Percentiles rank a stretch among this genome's conserved stretches.
Conservation (phyloP, 2,888 invertebrate genomes). For the Acrobasis consociella region DNA sequence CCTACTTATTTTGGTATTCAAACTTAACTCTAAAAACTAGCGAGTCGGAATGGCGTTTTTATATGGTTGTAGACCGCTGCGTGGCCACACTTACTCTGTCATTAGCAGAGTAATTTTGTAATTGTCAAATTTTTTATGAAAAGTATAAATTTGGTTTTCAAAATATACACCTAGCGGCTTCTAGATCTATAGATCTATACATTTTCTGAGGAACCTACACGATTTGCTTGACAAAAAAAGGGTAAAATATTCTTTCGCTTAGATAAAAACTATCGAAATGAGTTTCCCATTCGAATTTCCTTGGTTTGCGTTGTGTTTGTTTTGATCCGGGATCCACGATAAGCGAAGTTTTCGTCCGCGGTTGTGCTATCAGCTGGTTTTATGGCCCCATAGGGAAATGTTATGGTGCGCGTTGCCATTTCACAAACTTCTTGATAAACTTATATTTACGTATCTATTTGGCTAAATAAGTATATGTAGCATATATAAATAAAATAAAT, state of each 20-base stretch:
- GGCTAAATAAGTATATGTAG: neutral
- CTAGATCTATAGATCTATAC: no score
- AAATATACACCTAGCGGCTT: no score
- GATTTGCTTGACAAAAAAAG: neutral
- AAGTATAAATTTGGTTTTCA: no score
- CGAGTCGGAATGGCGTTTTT: no score
- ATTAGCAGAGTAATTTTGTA: no score
- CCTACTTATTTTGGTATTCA: no score
- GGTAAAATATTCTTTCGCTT: neutral
- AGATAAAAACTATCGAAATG: constrained; percentile 12
- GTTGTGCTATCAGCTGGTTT: constrained; percentile 7
- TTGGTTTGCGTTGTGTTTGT: constrained; percentile 8
- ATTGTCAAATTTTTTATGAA: no score
- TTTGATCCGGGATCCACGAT: constrained; percentile 9
- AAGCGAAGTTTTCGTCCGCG: constrained; percentile 12
- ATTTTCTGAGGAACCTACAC: no score
- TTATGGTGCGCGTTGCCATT: neutral
- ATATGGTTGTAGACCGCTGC: no score
- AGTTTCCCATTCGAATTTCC: constrained; percentile 3
- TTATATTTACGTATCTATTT: constrained; percentile 9
- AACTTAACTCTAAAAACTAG: no score
- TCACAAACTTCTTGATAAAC: constrained; percentile 3
- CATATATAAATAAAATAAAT: no score
- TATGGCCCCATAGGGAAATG: constrained; percentile 2
- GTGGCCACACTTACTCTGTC: no score